Evolutionary conservation across 2,113 vertebrate species (phyloP).

Genomic region (Nibea albiflora): DNA sequence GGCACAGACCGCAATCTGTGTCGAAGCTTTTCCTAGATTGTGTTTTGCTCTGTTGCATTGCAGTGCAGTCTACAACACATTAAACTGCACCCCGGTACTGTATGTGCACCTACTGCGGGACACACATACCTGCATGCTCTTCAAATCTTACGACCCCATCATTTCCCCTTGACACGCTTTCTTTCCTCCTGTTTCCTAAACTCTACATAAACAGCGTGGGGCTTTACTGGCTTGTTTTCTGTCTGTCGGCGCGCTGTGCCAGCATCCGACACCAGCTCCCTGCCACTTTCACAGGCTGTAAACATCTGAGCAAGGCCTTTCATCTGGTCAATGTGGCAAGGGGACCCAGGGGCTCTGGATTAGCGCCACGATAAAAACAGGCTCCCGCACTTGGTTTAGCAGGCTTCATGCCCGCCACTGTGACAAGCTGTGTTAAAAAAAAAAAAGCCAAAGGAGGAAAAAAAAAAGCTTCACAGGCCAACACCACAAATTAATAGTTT

Average conservation of each 20-base stretch:
- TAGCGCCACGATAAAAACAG: constrained; percentile 81
- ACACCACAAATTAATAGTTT: constrained; percentile 84
- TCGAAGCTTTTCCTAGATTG: background rate
- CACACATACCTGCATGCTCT: constrained; percentile 28
- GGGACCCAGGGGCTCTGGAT: constrained; percentile 82
- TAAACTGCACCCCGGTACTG: background rate
- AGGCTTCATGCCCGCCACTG: constrained; percentile 58
- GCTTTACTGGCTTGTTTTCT: constrained; percentile 85
- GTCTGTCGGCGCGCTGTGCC: constrained; percentile 80
- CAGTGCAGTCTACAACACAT: background rate
- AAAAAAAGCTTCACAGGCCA: constrained; percentile 70
- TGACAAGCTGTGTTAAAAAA: constrained; percentile 71
- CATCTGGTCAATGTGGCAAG: constrained; percentile 83
- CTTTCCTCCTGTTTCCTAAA: constrained; percentile 60
- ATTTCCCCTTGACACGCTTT: constrained; percentile 65
- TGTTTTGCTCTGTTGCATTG: background rate
- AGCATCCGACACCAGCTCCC: constrained; percentile 80
- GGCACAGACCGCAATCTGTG: background rate
- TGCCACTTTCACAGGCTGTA: constrained; percentile 85
- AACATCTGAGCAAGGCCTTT: constrained; percentile 85
- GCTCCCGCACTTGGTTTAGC: constrained; percentile 77
- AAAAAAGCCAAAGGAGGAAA: constrained; percentile 43
- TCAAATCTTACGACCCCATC: constrained; percentile 60
- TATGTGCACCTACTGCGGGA: background rate
- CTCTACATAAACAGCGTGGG: constrained; percentile 76